Evolutionary conservation across 2,888 invertebrate genomes (phyloP).

Genomic region (Apotomis capreana): DNA sequence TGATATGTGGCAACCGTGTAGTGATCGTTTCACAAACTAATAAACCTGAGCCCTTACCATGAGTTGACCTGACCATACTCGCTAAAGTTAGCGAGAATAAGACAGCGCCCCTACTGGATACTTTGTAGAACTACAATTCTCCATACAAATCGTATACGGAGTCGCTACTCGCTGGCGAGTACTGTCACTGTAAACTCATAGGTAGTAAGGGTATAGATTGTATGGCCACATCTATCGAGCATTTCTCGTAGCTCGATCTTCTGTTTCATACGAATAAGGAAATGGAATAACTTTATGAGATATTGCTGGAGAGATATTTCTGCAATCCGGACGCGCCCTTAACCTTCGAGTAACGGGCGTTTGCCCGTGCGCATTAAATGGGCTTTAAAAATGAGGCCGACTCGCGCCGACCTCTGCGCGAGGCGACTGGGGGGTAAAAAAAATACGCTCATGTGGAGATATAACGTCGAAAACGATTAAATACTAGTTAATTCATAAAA

Average conservation of each 20-base stretch:
- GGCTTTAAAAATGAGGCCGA: conserved; percentile 36
- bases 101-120: too few species aligned
- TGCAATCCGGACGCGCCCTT: conserved; percentile 40
- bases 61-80: too few species aligned
- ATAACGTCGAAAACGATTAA: background rate
- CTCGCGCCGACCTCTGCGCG: conserved; percentile 10
- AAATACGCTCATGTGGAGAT: background rate
- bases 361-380: conserved; percentile 25
- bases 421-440: background rate
- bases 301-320: conserved; percentile 36
- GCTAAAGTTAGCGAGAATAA: too few species aligned
- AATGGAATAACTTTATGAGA: conserved; percentile 40
- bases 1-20: conserved; percentile 43
- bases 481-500: too few species aligned
- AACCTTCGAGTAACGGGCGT: conserved; percentile 34
- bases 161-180: too few species aligned
- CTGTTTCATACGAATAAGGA: conserved; percentile 41
- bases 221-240: conserved; percentile 56
- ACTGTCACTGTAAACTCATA: too few species aligned
- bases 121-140: too few species aligned
- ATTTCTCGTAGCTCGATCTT: conserved; percentile 51
- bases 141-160: too few species aligned
- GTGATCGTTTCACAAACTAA: conserved; percentile 53
- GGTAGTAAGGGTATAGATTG: conserved; percentile 42
- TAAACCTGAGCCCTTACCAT: conserved; percentile 63